These are phyloP conservation scores for Lymantria dispar DNA, from an alignment of 2,888 invertebrate species.

Conservation along the genomic window DNA sequence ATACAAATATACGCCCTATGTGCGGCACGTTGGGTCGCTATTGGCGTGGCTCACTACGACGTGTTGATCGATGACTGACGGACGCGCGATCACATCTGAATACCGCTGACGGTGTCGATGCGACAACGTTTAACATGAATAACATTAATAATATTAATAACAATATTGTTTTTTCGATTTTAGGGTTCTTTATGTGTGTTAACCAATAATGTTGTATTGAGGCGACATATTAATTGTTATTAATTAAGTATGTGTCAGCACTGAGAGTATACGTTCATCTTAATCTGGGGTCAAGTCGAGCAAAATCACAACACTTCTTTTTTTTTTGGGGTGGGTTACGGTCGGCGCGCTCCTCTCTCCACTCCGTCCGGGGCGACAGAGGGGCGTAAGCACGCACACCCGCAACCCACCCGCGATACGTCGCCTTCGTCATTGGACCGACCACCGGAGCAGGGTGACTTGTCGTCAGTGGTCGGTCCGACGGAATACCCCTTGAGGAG, in stretches of 20 bases:
- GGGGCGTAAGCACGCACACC: too few relatives aligned
- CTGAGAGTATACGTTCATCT: too few relatives aligned
- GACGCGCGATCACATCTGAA: constrained; percentile 47
- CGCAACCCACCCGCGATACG: too few relatives aligned
- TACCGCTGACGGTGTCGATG: constrained; percentile 37
- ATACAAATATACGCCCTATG: constrained; percentile 26
- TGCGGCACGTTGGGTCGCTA: constrained; percentile 24
- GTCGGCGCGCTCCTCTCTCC: too few relatives aligned
- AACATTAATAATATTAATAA: constrained; percentile 64
- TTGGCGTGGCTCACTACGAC: constrained; percentile 22
- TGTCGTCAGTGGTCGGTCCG: too few relatives aligned
- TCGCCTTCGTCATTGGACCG: too few relatives aligned
- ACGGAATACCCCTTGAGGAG: too few relatives aligned
- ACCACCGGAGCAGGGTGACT: too few relatives aligned
- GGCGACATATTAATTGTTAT: constrained; percentile 41
- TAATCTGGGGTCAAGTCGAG: too few relatives aligned
- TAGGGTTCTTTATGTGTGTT: constrained; percentile 5
- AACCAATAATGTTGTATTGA: constrained; percentile 13
- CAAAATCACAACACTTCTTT: too few relatives aligned
- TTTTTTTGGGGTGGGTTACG: too few relatives aligned
- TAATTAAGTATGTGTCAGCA: constrained; percentile 9
- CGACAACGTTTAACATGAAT: constrained; percentile 56
- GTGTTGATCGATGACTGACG: constrained; percentile 55
- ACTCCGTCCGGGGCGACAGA: too few relatives aligned
- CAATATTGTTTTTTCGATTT: constrained; percentile 42